A percentile compares a stretch with the other conserved stretches of the same genome.
Conservation (phyloP, 2,113 vertebrate genomes). For the Bettongia penicillata region DNA sequence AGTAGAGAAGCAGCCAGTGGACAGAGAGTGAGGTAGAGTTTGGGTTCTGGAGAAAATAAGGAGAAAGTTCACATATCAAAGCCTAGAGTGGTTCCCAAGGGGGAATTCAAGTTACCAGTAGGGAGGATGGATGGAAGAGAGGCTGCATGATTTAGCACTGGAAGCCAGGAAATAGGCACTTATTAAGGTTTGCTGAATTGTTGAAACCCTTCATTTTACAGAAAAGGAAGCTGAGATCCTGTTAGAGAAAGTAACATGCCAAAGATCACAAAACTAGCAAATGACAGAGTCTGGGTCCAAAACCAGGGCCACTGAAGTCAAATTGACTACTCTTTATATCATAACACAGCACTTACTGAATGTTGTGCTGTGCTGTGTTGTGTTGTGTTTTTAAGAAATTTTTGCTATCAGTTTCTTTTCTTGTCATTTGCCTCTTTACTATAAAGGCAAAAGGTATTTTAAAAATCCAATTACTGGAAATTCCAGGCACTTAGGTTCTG, state of each 20-base stretch:
- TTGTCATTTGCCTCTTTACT: neutral
- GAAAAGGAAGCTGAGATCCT: neutral
- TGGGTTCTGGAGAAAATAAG: neutral
- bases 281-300: neutral
- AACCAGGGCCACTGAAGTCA: neutral
- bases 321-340: neutral
- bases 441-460: neutral
- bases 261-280: neutral
- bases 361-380: neutral
- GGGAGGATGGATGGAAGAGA: too few relatives aligned
- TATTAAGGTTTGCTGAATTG: neutral
- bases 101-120: neutral
- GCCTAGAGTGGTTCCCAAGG: neutral
- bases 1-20: neutral
- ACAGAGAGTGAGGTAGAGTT: neutral
- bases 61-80: neutral
- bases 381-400: neutral
- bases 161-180: neutral
- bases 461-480: neutral
- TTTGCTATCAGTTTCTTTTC: neutral
- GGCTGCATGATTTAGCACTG: neutral
- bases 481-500: neutral
- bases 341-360: neutral
- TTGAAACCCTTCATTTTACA: neutral
- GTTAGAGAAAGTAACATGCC: neutral